A percentile compares a stretch with the other conserved stretches of the same genome.
phyloP scores from a whole-genome alignment of 2,113 vertebrate species.

The Chiloscyllium plagiosum region DNA sequence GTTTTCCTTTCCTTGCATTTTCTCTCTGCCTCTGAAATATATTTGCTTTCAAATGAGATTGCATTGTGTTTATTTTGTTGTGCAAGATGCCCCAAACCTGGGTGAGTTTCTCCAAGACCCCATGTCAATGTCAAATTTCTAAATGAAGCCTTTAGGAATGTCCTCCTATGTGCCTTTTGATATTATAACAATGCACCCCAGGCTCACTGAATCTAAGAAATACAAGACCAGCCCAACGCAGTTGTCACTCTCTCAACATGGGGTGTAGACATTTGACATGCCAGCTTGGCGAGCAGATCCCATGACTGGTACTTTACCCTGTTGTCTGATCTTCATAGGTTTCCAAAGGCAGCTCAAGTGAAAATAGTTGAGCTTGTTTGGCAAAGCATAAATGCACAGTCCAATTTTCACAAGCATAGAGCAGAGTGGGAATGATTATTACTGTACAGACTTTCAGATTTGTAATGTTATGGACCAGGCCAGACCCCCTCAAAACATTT shows the following conservation, averaged over 20 bases:
- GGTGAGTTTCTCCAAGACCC: not conserved
- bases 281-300: not conserved
- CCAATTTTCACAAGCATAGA: not conserved
- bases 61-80: not conserved
- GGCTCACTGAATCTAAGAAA: not conserved
- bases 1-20: not conserved
- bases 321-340: not conserved
- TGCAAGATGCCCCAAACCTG: not conserved
- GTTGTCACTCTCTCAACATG: not conserved
- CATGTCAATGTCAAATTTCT: not conserved
- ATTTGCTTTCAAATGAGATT: not conserved
- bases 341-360: not conserved
- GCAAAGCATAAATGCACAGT: not conserved
- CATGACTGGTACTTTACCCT: not conserved
- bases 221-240: not conserved
- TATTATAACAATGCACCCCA: not conserved
- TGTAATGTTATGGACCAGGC: too few species aligned
- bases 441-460: not conserved
- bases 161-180: not conserved
- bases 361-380: not conserved
- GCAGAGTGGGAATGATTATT: not conserved
- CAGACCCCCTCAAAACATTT: too few species aligned
- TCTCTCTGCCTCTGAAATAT: not conserved
- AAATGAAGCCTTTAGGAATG: not conserved
- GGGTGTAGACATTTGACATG: not conserved